A percentile compares a stretch with the other conserved stretches of the same genome.
Evolutionary conservation across 2,113 vertebrate genomes (phyloP).

Genomic region (Percina caprodes): DNA sequence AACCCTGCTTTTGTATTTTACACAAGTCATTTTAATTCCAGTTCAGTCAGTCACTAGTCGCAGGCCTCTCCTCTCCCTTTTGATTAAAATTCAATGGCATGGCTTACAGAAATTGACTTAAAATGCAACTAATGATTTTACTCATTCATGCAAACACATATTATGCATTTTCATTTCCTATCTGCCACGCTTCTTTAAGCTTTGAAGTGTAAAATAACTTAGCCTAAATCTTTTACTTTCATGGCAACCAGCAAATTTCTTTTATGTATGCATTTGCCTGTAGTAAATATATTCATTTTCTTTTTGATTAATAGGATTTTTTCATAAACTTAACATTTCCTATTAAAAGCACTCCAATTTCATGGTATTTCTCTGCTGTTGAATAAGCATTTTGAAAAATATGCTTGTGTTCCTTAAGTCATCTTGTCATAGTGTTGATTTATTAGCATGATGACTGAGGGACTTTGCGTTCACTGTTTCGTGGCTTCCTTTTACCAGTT

Average conservation of each 20-base stretch:
- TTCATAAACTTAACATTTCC: conserved; percentile 13
- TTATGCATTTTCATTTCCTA: conserved; percentile 55
- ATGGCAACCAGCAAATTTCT: conserved; percentile 1
- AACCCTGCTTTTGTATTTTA: conserved; percentile 17
- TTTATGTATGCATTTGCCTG: conserved; percentile 28
- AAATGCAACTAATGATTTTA: conserved; percentile 49
- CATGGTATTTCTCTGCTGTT: not conserved
- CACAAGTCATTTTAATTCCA: conserved; percentile 27
- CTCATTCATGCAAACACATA: conserved; percentile 38
- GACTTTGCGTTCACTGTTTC: not conserved
- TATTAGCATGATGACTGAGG: not conserved
- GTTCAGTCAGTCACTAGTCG: not conserved
- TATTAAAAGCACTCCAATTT: conserved; percentile 22
- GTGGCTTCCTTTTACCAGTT: not conserved
- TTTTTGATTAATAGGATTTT: conserved; percentile 36
- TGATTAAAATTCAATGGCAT: conserved; percentile 26
- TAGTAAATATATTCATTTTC: conserved; percentile 43
- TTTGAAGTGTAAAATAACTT: conserved; percentile 48
- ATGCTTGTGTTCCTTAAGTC: not conserved
- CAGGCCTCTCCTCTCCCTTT: not conserved
- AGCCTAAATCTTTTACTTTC: conserved; percentile 38
- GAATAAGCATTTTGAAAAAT: not conserved
- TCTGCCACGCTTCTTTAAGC: conserved; percentile 33
- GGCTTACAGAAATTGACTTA: conserved; percentile 46
- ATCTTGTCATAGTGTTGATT: not conserved